Evolutionary conservation across 1,140 invertebrate species (phyloP).

Genomic region (Coboldia fuscipes): DNA sequence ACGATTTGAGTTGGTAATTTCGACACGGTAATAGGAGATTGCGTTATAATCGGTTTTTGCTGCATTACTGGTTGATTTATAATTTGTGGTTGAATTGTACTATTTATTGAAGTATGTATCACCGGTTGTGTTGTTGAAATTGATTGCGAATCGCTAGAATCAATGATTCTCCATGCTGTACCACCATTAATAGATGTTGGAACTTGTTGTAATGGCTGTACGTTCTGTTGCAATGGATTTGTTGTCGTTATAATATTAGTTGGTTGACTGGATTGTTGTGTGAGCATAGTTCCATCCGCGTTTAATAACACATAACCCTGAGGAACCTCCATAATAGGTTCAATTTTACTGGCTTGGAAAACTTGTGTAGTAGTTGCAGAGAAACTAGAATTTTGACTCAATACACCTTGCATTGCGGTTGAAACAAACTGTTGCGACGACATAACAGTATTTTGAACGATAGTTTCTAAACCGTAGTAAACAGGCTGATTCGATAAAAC

Average conservation of each 20-base stretch:
- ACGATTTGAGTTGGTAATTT: too few species aligned
- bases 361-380: slow-evolving; percentile 60
- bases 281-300: slow-evolving; percentile 14
- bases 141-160: slow-evolving; percentile 1
- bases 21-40: too few species aligned
- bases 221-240: slow-evolving; percentile 9
- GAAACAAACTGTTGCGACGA: slow-evolving; percentile 61
- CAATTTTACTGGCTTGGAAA: slow-evolving; percentile 60
- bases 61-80: too few species aligned
- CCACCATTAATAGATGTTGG: slow-evolving; percentile 3
- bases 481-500: slow-evolving; percentile 47
- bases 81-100: slow-evolving; percentile 2
- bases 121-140: neutral
- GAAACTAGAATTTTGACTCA: slow-evolving; percentile 55
- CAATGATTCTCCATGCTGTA: neutral
- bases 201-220: slow-evolving; percentile 10
- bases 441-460: slow-evolving; percentile 68
- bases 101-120: neutral
- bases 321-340: slow-evolving; percentile 50
- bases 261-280: slow-evolving; percentile 6
- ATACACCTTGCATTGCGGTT: slow-evolving; percentile 48
- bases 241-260: slow-evolving; percentile 9
- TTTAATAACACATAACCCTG: slow-evolving; percentile 49
- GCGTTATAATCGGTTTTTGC: too few species aligned
- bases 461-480: slow-evolving; percentile 60